Conservation (phyloP, 2,888 invertebrate genomes). For the Trachelus stipa region DNA sequence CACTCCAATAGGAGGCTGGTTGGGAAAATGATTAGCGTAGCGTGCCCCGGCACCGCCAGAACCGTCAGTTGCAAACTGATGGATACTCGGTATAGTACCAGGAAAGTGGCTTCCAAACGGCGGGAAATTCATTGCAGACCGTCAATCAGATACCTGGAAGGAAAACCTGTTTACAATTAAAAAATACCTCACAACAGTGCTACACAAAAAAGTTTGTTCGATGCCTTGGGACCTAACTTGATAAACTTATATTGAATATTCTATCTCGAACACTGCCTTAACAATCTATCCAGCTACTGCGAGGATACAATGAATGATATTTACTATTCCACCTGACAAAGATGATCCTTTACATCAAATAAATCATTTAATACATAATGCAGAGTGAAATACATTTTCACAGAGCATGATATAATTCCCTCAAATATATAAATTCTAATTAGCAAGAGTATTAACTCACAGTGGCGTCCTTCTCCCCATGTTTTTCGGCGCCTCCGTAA, state of each 20-base stretch:
- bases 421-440: too few species aligned
- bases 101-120: constrained; percentile 86
- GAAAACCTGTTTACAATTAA: constrained; percentile 11
- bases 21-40: constrained; percentile 69
- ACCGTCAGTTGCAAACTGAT: constrained; percentile 83
- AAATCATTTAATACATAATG: too few species aligned
- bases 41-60: constrained; percentile 62
- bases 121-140: constrained; percentile 82
- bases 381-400: too few species aligned
- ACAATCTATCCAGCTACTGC: too few species aligned
- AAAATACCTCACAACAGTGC: not conserved
- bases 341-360: too few species aligned
- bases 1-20: constrained; percentile 71
- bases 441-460: constrained; percentile 46
- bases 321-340: too few species aligned
- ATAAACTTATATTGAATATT: too few species aligned
- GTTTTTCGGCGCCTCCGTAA: constrained; percentile 36
- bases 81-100: constrained; percentile 81
- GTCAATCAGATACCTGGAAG: constrained; percentile 59
- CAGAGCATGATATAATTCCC: too few species aligned
- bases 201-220: too few species aligned
- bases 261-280: too few species aligned
- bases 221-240: too few species aligned
- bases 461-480: constrained; percentile 55
- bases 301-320: too few species aligned